Conservation (phyloP, 2,113 vertebrate genomes). For the Hymenochirus boettgeri region DNA sequence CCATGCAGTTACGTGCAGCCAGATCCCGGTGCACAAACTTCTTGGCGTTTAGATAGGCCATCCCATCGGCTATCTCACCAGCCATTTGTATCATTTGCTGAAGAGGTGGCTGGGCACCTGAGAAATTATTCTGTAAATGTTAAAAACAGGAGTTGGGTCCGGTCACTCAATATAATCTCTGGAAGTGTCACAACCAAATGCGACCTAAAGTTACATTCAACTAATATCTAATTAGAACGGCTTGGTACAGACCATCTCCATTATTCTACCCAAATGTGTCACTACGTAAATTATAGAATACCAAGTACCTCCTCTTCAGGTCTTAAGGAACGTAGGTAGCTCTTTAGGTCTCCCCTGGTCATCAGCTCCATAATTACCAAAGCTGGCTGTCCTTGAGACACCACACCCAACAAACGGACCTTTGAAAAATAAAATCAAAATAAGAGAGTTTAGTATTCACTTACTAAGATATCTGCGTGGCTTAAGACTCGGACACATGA, state of each 20-base stretch:
- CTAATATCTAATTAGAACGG: too few species aligned
- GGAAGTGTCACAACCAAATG: too few species aligned
- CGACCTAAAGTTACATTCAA: too few species aligned
- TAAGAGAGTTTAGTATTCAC: too few species aligned
- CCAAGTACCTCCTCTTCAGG: constrained; percentile 64
- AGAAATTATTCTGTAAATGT: constrained; percentile 58
- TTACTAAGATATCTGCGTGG: too few species aligned
- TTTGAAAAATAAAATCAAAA: constrained; percentile 36
- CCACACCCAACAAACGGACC: constrained; percentile 70
- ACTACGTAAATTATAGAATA: neutral
- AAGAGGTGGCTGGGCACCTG: constrained; percentile 52
- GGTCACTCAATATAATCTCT: too few species aligned
- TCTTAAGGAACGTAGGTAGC: constrained; percentile 66
- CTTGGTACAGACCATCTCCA: too few species aligned
- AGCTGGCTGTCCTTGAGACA: constrained; percentile 71
- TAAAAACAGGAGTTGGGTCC: too few species aligned
- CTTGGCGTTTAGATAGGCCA: constrained; percentile 73
- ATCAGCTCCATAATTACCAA: constrained; percentile 80
- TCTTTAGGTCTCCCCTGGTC: constrained; percentile 71
- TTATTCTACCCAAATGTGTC: too few species aligned
- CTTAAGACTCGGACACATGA: too few species aligned
- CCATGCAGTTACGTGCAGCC: constrained; percentile 77
- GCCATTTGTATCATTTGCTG: constrained; percentile 75
- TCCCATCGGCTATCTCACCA: constrained; percentile 70
- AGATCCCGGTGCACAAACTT: constrained; percentile 76